These are phyloP conservation scores for Oscheius sp. DNA, from an alignment of 2,888 invertebrate genomes.

Conservation along the genomic window DNA sequence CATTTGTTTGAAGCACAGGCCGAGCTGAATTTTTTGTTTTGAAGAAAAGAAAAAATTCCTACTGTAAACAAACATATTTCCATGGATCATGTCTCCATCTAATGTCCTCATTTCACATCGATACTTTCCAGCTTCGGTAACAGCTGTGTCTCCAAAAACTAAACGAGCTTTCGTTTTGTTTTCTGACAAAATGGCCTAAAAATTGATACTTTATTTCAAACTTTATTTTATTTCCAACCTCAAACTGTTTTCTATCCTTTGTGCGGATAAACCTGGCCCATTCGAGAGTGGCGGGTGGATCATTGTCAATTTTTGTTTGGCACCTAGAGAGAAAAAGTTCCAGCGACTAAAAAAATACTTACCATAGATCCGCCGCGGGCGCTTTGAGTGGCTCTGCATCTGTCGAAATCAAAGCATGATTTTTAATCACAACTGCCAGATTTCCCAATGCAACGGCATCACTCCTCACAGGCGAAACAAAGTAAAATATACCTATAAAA, in stretches of 20 bases:
- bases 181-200: constrained; percentile 37
- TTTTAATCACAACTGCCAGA: constrained; percentile 24
- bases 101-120: constrained; percentile 55
- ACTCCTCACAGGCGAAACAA: background rate
- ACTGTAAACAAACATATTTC: constrained; percentile 64
- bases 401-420: constrained; percentile 22
- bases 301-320: constrained; percentile 46
- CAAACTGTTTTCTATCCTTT: constrained; percentile 35
- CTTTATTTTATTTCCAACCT: background rate
- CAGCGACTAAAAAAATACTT: background rate
- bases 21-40: constrained; percentile 42
- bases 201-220: background rate
- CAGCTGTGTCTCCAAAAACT: constrained; percentile 44
- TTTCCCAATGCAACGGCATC: constrained; percentile 25
- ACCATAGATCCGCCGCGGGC: constrained; percentile 18
- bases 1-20: constrained; percentile 59
- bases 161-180: constrained; percentile 49
- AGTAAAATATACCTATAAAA: constrained; percentile 9
- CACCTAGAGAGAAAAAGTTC: constrained; percentile 48
- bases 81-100: constrained; percentile 41
- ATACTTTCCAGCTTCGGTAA: constrained; percentile 55
- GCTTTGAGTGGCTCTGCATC: constrained; percentile 5
- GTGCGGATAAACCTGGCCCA: constrained; percentile 43
- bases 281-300: constrained; percentile 2
- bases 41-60: constrained; percentile 22